These are phyloP conservation scores for Pandemis cinnamomeana DNA, from an alignment of 2,888 invertebrate genomes.

Conservation along the genomic window DNA sequence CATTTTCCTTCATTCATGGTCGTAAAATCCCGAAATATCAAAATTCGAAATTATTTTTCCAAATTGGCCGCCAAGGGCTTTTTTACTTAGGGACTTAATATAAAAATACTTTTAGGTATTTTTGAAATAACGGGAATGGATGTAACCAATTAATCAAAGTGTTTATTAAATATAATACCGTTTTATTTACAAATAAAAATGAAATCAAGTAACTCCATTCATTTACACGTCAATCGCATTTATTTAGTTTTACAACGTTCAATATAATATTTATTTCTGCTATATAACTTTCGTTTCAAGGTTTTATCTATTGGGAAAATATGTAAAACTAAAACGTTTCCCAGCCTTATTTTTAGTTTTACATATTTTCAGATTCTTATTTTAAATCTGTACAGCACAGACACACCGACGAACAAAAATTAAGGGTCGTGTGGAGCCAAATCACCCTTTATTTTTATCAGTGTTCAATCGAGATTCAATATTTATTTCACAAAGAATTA, in stretches of 20 bases:
- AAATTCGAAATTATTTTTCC: too few relatives aligned
- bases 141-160: constrained; percentile 31
- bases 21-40: too few relatives aligned
- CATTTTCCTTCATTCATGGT: too few relatives aligned
- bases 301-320: constrained; percentile 43
- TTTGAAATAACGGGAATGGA: constrained; percentile 3
- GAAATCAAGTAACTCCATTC: constrained; percentile 44
- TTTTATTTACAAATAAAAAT: constrained; percentile 42
- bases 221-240: constrained; percentile 55
- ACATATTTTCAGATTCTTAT: constrained; percentile 43
- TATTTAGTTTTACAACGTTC: constrained; percentile 56
- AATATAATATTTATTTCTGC: constrained; percentile 48
- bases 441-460: too few relatives aligned
- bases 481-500: neutral
- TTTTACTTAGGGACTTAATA: too few relatives aligned
- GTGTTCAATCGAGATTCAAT: neutral
- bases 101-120: neutral
- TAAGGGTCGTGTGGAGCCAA: too few relatives aligned
- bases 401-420: neutral
- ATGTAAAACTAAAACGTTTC: constrained; percentile 47
- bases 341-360: constrained; percentile 53
- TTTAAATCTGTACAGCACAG: neutral
- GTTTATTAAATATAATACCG: constrained; percentile 29
- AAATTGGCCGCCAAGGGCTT: too few relatives aligned
- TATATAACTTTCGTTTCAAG: constrained; percentile 40